Percentiles rank a stretch among this genome's conserved stretches.
Conservation (phyloP, 2,888 invertebrate species). For the Drosophila cognata region DNA sequence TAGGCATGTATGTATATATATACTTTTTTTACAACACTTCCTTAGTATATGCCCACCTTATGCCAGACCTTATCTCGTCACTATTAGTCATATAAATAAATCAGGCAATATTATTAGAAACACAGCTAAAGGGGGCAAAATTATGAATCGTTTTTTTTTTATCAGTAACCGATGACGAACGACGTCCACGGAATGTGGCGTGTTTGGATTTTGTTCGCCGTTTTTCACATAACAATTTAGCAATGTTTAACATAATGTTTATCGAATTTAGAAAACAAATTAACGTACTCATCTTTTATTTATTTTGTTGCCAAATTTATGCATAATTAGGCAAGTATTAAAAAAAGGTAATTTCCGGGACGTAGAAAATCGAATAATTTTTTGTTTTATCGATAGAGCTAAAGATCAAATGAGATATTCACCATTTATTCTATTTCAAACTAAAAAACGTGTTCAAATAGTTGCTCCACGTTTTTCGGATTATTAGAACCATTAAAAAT, state of each 20-base stretch:
- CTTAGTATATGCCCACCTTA: background rate
- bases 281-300: background rate
- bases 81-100: conserved; percentile 64
- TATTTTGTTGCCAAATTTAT: background rate
- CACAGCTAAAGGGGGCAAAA: conserved; percentile 3
- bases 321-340: background rate
- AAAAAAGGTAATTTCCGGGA: background rate
- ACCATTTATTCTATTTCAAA: background rate
- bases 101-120: conserved; percentile 1
- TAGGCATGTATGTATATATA: background rate
- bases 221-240: background rate
- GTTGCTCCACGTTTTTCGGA: background rate
- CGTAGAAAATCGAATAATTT: background rate
- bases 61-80: conserved; percentile 27
- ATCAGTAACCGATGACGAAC: conserved; percentile 13
- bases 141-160: conserved; percentile 34
- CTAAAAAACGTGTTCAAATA: background rate
- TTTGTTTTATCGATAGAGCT: background rate
- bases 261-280: background rate
- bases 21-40: background rate
- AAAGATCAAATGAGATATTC: background rate
- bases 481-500: background rate
- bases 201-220: conserved; percentile 25
- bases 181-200: conserved; percentile 26
- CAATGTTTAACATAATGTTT: background rate